Evolutionary conservation across 2,797 vertebrate genomes (phyloP), one percentile per base, ranked within the genome.

Genomic region (Xenops minutus): DNA sequence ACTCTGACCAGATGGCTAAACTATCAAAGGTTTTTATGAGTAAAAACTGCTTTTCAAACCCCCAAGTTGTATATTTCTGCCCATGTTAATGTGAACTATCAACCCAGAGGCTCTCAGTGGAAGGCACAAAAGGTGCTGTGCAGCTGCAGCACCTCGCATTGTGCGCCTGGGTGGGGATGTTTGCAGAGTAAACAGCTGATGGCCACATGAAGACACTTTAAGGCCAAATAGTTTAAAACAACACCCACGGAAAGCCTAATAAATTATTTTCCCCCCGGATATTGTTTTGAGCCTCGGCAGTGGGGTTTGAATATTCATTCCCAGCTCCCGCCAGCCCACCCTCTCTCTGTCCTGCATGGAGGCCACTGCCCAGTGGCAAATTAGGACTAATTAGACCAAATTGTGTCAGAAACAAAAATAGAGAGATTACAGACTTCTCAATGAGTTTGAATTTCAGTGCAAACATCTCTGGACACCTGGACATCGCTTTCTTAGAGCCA

Each of bases 1-100:
- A 97, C 98, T 98, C 97, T 95, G 98, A 98, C 99, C 99, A 99
- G 99, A 99, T 99, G 99, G 99, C 99, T 98, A 98, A 99, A 98
- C 99, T 99, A 99, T 99, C 99, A 99, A 99, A 99, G 98, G 97
- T 97, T 98, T 99, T 99, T 99, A 99, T 99, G 99, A 99, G 99
- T 98, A 98, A 99, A 99, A 99, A 99, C 98, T 99, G 99, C 98
- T 98, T 98, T 98, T 98, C 98, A 98, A 97, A 98, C 98, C 93
- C 91, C 5, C 92, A 43, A 96, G 98, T 96, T 98, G 98, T 97
- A 96, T 97, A 97, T 98, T 98, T 98, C 97, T 96, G 71, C 86
- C 97, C 96, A 90, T 79, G 96, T 97, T 97, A 93, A 97, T 95
- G 97, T 96, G 97, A 98, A 95, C 97, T 96, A 94, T 97, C 97